These are phyloP conservation scores for Meles meles DNA, from an alignment of 2,113 vertebrate genomes.

Conservation along the genomic window DNA sequence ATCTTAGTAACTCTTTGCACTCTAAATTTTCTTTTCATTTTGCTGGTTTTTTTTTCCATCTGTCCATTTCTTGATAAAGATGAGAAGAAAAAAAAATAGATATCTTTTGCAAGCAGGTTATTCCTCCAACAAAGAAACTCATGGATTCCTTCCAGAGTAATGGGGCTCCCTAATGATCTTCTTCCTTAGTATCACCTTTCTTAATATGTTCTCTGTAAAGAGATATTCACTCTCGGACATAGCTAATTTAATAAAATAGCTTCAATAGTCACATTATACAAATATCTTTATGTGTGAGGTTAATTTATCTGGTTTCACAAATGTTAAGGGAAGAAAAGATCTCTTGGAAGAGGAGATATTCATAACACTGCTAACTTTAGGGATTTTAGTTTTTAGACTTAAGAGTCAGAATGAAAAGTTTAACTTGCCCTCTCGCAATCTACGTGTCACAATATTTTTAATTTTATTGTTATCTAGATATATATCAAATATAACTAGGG, in stretches of 20 bases:
- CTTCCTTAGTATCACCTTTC: background rate
- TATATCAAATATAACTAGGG: background rate
- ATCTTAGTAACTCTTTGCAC: background rate
- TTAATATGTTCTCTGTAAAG: background rate
- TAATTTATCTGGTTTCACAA: background rate
- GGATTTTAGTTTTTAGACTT: background rate
- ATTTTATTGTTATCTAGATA: background rate
- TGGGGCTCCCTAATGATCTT: background rate
- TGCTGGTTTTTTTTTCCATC: background rate
- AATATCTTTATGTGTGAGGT: background rate
- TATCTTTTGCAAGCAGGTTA: background rate
- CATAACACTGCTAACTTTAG: background rate
- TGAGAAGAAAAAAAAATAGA: background rate
- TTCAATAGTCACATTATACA: background rate
- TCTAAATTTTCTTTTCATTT: background rate
- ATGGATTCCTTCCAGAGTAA: background rate
- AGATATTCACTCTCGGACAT: background rate
- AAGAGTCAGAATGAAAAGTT: background rate
- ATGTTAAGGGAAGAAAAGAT: background rate
- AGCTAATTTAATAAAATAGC: background rate
- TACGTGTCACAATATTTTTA: background rate
- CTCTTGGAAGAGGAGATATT: background rate
- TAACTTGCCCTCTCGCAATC: background rate
- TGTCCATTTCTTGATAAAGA: background rate
- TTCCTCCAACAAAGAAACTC: background rate